A percentile compares a stretch with the other conserved stretches of the same genome.
phyloP scores from a whole-genome alignment of 2,113 vertebrate genomes.

The Panthera leo region DNA sequence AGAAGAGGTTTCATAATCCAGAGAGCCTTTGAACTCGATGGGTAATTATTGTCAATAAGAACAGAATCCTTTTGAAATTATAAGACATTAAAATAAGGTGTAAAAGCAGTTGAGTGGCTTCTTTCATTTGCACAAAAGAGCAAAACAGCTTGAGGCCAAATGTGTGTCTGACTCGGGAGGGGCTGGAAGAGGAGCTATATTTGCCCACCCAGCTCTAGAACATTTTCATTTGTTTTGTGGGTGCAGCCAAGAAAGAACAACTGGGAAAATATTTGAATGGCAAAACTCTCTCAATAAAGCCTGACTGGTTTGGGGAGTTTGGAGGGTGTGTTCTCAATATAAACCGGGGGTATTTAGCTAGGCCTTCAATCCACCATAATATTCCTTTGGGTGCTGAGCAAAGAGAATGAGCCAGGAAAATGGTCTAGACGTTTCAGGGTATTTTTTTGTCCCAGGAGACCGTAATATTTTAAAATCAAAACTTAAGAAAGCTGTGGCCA shows the following conservation, averaged over 20 bases:
- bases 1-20: constrained; percentile 71
- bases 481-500: too few species aligned
- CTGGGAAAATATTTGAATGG: constrained; percentile 61
- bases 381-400: neutral
- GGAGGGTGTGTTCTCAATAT: constrained; percentile 12
- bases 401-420: neutral
- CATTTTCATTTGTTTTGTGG: constrained; percentile 64
- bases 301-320: constrained; percentile 68
- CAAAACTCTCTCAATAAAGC: constrained; percentile 56
- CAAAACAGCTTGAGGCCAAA: constrained; percentile 71
- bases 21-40: constrained; percentile 75
- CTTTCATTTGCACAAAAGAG: constrained; percentile 71
- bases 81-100: constrained; percentile 70
- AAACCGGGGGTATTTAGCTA: constrained; percentile 5
- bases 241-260: constrained; percentile 60
- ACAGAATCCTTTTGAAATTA: constrained; percentile 77
- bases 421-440: neutral
- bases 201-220: constrained; percentile 45
- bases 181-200: neutral
- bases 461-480: too few species aligned
- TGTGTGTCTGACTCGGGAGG: constrained; percentile 21
- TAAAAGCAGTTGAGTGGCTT: constrained; percentile 69
- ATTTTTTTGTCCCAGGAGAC: neutral
- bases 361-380: neutral
- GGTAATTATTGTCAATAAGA: constrained; percentile 78